Percentiles rank a stretch among this genome's conserved stretches.
phyloP scores from a whole-genome alignment of 2,113 vertebrate species.

The Mastomys natalensis region DNA sequence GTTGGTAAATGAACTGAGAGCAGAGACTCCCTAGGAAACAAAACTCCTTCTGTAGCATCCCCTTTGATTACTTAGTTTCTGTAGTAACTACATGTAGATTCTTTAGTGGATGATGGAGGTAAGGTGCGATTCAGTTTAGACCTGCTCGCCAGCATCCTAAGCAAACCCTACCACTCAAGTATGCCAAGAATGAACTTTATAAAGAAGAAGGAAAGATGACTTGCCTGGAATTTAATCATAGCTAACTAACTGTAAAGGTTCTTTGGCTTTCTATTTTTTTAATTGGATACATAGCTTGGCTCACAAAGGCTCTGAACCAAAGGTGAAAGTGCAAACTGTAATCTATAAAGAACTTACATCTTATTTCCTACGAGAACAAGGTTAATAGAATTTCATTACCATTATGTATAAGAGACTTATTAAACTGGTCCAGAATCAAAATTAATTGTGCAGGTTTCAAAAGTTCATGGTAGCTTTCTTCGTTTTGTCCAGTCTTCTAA shows the following conservation, averaged over 20 bases:
- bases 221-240: neutral
- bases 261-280: neutral
- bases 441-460: constrained; percentile 51
- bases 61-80: neutral
- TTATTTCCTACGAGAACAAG: constrained; percentile 54
- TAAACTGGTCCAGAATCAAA: constrained; percentile 53
- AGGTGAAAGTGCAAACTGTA: constrained; percentile 6
- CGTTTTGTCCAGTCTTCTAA: neutral
- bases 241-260: neutral
- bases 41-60: neutral
- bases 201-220: neutral
- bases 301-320: constrained; percentile 9
- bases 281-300: neutral
- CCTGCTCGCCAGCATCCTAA: neutral
- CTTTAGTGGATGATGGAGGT: neutral
- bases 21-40: neutral
- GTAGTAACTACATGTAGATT: neutral
- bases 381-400: constrained; percentile 60
- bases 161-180: neutral
- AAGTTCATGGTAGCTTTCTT: neutral
- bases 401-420: constrained; percentile 1
- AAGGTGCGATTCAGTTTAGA: neutral
- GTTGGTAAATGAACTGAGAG: neutral
- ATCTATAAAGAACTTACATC: neutral
- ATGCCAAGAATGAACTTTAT: neutral